Base-by-base conservation (phyloP, 2,113 vertebrate genomes). In the Fukomys damarensis region DNA sequence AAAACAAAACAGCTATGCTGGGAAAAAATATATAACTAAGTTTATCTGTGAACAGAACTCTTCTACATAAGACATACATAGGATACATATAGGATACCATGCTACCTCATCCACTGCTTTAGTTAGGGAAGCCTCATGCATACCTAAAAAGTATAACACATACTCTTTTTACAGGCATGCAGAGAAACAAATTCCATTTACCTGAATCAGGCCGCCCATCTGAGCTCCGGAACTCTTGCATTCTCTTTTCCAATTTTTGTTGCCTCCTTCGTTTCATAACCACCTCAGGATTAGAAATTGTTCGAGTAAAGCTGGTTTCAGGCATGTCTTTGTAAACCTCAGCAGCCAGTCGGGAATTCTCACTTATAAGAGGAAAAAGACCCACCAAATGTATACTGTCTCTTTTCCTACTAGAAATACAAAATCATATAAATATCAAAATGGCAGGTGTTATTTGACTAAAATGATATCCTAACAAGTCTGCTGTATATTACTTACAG, bases 321-420 rank as follows among this genome's bases (percentile, higher is more conserved):
- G 99, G 99, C 99, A 99, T 99, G 98, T 99, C 99, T 98, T 99
- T 99, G 98, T 99, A 99, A 80, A 99, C 99, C 96, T 99, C 99
- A 0, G 99, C 99, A 26, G 99, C 99, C 97, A 99, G 98, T 16
- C 99, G 99, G 22, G 98, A 99, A 97, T 99, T 99, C 98, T 99
- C 99, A 70, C 99, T 77, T 99, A 93, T 4, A 52, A 86, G 77
- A 86, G 63, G 32, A 26, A 59, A n/a, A 43, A 80, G 54, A 0
- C 30, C 30, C 16, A 54, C 7, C 7, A 19, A 6, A 4, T 5
- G 30, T 24, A 24, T 32, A 35, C 24, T 20, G 2, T 4, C 7
- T 35, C 6, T 74, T 35, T n/a, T 74, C 14, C 9, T 35, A 20
- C 16, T 11, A 79, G 13, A 46, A 77, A 81, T 5, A 49, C 43